A percentile compares a stretch with the other conserved stretches of the same genome.
Conservation (phyloP, 2,113 vertebrate genomes). For the Arothron firmamentum region DNA sequence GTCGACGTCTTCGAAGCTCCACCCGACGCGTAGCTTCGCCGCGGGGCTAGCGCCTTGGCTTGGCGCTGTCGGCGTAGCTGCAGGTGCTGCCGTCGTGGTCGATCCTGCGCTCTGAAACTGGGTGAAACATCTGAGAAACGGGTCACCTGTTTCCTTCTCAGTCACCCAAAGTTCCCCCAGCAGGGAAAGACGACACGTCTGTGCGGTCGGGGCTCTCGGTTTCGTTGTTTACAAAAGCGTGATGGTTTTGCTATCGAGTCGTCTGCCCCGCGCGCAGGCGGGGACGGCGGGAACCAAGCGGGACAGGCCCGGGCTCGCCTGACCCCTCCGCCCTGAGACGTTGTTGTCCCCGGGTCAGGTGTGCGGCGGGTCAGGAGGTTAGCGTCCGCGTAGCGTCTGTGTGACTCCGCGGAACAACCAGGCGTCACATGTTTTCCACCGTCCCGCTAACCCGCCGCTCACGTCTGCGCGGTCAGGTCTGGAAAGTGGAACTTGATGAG, state of each 20-base stretch:
- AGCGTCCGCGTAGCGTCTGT: too few species aligned
- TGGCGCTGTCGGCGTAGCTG: too few species aligned
- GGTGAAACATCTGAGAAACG: conserved; percentile 39
- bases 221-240: too few species aligned
- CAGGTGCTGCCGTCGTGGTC: not conserved
- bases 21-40: too few species aligned
- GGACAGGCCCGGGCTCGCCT: conserved; percentile 52
- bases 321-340: conserved; percentile 40
- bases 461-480: too few species aligned
- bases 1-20: too few species aligned
- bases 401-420: conserved; percentile 38
- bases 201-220: too few species aligned
- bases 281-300: conserved; percentile 25
- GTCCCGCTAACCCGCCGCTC: too few species aligned
- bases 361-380: conserved; percentile 32
- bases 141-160: conserved; percentile 29
- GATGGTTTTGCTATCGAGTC: not conserved
- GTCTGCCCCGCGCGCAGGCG: too few species aligned
- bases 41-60: too few species aligned
- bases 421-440: conserved; percentile 37
- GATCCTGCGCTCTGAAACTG: conserved; percentile 4
- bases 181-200: not conserved
- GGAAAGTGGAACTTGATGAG: conserved; percentile 25
- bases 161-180: not conserved
- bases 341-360: conserved; percentile 42